Evolutionary conservation across 2,113 vertebrate species (phyloP).

Genomic region (Poeciliopsis occidentalis): DNA sequence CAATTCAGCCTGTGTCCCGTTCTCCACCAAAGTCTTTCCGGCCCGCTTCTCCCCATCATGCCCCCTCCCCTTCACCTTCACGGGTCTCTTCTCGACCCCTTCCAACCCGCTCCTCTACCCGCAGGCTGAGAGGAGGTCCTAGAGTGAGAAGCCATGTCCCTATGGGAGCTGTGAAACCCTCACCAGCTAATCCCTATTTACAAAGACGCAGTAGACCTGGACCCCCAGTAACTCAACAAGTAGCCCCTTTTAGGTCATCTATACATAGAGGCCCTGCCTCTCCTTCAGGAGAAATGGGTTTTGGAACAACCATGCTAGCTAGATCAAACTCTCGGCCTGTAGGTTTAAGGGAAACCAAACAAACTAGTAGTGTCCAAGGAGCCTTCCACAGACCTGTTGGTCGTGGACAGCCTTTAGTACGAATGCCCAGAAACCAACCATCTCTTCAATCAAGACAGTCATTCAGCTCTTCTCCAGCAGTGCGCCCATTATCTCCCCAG

Average conservation of each 20-base stretch:
- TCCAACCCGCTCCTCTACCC: constrained; percentile 64
- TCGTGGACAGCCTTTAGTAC: constrained; percentile 80
- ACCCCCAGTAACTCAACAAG: constrained; percentile 76
- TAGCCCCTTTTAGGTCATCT: constrained; percentile 78
- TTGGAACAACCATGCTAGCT: constrained; percentile 61
- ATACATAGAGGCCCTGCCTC: constrained; percentile 66
- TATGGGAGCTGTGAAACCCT: constrained; percentile 77
- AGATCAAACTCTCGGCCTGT: constrained; percentile 57
- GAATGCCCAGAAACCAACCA: constrained; percentile 72
- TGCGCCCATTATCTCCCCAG: constrained; percentile 62
- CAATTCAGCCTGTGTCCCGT: constrained; percentile 55
- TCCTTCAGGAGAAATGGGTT: constrained; percentile 47
- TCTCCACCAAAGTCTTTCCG: constrained; percentile 65
- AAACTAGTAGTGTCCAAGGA: constrained; percentile 61
- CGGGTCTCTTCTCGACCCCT: constrained; percentile 59
- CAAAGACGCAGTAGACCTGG: constrained; percentile 74
- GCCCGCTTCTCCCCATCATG: constrained; percentile 54
- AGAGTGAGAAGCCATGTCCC: constrained; percentile 70
- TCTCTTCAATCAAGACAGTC: constrained; percentile 75
- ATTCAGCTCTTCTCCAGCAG: constrained; percentile 57
- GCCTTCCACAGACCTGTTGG: constrained; percentile 80
- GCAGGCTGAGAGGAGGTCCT: constrained; percentile 62
- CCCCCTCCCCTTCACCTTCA: constrained; percentile 74
- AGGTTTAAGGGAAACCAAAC: constrained; percentile 67
- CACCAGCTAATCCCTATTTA: constrained; percentile 78